Conservation (phyloP, 2,113 vertebrate species). For the Coptodon rendalli region DNA sequence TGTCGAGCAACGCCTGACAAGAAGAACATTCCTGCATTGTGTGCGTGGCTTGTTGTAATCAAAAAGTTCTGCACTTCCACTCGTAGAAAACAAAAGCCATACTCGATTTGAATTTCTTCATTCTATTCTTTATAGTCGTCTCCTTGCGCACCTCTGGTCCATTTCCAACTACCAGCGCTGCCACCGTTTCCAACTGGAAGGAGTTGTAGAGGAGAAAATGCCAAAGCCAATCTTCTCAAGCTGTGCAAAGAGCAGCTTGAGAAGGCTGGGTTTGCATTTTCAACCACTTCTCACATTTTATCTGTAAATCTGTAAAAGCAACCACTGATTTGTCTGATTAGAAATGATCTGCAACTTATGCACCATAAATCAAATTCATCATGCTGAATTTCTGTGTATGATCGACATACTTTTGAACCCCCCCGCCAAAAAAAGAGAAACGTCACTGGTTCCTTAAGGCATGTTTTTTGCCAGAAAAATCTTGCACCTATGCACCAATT, state of each 20-base stretch:
- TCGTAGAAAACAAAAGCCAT: background rate
- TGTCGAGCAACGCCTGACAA: background rate
- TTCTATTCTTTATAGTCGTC: background rate
- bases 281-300: background rate
- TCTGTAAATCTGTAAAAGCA: background rate
- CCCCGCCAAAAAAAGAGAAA: background rate
- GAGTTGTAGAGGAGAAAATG: background rate
- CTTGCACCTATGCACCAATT: background rate
- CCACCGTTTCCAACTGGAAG: background rate
- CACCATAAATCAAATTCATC: background rate
- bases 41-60: background rate
- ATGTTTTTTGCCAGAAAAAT: background rate
- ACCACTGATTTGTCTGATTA: fast-evolving
- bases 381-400: background rate
- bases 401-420: fast-evolving
- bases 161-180: background rate
- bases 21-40: background rate
- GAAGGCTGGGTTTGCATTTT: background rate
- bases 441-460: background rate
- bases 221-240: background rate
- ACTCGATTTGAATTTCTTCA: background rate
- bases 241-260: background rate
- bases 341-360: background rate
- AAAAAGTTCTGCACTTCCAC: background rate
- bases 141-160: background rate